Conservation (phyloP, 92 coral and sea anemone species). For the Palythoa heliodiscus region DNA sequence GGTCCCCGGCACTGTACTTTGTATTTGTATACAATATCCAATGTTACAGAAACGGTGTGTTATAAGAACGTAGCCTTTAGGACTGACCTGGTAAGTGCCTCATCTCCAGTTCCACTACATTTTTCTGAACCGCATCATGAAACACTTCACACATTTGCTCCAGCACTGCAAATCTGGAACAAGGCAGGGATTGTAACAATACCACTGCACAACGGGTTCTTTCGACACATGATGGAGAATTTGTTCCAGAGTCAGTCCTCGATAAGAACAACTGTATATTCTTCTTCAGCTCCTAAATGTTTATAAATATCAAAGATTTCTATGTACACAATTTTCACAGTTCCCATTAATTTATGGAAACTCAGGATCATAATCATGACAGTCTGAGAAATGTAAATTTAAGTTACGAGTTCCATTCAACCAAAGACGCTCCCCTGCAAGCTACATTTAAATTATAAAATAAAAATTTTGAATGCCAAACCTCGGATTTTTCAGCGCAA, state of each 20-base stretch:
- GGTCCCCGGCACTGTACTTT: too few relatives aligned
- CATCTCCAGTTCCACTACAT: slow-evolving; percentile 88
- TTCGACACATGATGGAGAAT: slow-evolving; percentile 67
- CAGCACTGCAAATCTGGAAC: slow-evolving; percentile 93
- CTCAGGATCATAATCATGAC: too few relatives aligned
- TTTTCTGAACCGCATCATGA: slow-evolving; percentile 93
- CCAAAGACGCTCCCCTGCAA: too few relatives aligned
- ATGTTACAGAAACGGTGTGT: too few relatives aligned
- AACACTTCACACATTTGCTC: slow-evolving; percentile 97
- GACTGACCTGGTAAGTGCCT: slow-evolving; percentile 80
- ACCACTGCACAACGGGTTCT: slow-evolving; percentile 88
- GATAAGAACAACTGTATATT: slow-evolving; percentile 81
- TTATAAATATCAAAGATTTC: background rate
- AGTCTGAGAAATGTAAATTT: too few relatives aligned
- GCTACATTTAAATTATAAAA: background rate
- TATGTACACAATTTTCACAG: too few relatives aligned
- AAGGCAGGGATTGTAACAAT: slow-evolving; percentile 86
- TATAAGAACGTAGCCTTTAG: background rate
- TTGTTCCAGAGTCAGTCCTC: slow-evolving; percentile 62
- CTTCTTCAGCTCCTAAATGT: slow-evolving; percentile 54
- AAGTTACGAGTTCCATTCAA: too few relatives aligned
- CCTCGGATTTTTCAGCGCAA: background rate
- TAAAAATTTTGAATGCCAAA: background rate
- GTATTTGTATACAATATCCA: too few relatives aligned
- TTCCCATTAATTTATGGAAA: too few relatives aligned